Evolutionary conservation across 2,797 vertebrate species (phyloP).

Genomic region (Limosa lapponica): DNA sequence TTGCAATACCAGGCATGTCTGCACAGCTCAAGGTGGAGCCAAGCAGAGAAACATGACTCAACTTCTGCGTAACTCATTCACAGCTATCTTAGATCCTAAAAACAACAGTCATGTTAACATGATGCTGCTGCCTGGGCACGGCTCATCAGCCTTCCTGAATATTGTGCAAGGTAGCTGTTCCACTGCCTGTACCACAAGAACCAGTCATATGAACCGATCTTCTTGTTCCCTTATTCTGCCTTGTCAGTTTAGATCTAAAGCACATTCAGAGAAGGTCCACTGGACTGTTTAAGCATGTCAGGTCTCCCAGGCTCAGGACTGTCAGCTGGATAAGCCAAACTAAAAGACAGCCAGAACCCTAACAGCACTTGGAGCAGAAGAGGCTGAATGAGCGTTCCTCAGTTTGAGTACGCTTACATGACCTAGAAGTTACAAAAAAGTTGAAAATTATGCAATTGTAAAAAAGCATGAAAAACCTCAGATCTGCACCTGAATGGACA

Average conservation of each 20-base stretch:
- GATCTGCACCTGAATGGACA: neutral
- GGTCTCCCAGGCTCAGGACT: neutral
- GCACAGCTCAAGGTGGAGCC: neutral
- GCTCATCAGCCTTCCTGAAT: neutral
- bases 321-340: neutral
- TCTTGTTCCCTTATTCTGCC: neutral
- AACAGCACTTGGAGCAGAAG: neutral
- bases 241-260: neutral
- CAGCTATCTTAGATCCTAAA: constrained; percentile 14
- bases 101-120: neutral
- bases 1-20: neutral
- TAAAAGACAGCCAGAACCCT: neutral
- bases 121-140: neutral
- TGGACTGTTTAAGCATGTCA: neutral
- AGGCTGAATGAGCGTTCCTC: neutral
- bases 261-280: neutral
- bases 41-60: constrained; percentile 10
- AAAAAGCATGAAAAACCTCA: neutral
- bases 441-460: neutral
- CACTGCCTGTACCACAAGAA: neutral
- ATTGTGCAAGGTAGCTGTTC: neutral
- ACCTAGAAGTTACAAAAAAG: neutral
- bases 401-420: neutral
- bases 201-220: neutral
- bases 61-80: neutral